phyloP scores from a whole-genome alignment of 2,113 vertebrate genomes.

The Eurystomus gularis region DNA sequence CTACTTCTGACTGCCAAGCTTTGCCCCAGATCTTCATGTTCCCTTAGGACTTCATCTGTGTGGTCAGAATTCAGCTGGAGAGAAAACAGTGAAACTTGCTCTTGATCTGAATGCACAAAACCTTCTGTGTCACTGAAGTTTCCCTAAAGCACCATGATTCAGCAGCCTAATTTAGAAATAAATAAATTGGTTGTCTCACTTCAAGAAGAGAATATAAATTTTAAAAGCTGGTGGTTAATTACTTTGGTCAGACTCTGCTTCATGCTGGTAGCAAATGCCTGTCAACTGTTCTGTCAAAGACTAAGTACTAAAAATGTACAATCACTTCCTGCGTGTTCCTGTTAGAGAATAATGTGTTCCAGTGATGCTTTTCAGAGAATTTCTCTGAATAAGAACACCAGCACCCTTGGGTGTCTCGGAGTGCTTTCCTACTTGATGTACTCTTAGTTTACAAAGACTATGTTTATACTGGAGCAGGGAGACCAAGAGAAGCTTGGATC shows the following conservation, averaged over 20 bases:
- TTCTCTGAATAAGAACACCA: background rate
- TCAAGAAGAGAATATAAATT: background rate
- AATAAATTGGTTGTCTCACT: background rate
- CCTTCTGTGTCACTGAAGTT: background rate
- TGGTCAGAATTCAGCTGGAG: background rate
- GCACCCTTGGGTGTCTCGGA: background rate
- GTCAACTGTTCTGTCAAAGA: background rate
- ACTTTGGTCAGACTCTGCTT: background rate
- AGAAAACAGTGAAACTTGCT: background rate
- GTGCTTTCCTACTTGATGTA: background rate
- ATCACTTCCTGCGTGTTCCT: background rate
- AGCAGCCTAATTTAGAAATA: background rate
- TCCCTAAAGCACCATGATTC: background rate
- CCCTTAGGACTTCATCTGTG: background rate
- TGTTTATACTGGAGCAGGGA: background rate
- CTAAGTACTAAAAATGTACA: background rate
- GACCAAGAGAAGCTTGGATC: background rate
- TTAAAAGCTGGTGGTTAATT: slow-evolving; percentile 18
- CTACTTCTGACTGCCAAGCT: background rate
- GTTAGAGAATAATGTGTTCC: background rate
- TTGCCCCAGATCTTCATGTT: background rate
- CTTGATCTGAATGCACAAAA: background rate
- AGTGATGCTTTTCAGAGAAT: background rate
- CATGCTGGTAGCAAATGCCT: background rate
- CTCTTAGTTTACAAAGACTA: background rate